Evolutionary conservation across 2,797 vertebrate genomes (phyloP).

Genomic region (Taenioides sp.): DNA sequence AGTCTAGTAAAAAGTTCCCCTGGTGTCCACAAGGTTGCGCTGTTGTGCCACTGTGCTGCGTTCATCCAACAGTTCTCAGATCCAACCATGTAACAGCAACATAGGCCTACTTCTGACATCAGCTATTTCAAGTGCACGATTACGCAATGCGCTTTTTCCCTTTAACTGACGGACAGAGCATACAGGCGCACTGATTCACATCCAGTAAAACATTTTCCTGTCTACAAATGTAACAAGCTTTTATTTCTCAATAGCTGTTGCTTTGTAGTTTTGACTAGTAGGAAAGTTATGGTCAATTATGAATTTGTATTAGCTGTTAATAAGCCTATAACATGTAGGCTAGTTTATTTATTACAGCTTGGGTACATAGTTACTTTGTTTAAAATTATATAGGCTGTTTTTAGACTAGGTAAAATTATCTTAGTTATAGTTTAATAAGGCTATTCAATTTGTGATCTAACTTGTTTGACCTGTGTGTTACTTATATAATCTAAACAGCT

Average conservation of each 20-base stretch:
- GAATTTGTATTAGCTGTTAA: neutral
- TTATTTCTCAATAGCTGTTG: constrained; percentile 19
- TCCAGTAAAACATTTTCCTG: constrained; percentile 47
- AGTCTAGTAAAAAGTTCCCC: constrained; percentile 28
- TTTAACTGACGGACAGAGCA: constrained; percentile 47
- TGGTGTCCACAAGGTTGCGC: constrained; percentile 55
- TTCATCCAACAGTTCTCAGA: constrained; percentile 47
- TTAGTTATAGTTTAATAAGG: neutral
- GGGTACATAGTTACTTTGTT: neutral
- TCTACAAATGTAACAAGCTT: constrained; percentile 37
- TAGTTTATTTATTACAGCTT: neutral
- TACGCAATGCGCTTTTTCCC: constrained; percentile 70
- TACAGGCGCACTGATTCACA: constrained; percentile 49
- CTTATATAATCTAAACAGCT: constrained; percentile 48
- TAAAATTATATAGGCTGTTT: too few species aligned
- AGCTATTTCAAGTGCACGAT: constrained; percentile 71
- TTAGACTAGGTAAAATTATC: neutral
- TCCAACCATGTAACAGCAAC: constrained; percentile 61
- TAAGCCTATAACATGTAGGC: too few species aligned
- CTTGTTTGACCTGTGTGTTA: neutral
- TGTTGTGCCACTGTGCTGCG: constrained; percentile 45
- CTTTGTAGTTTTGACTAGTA: neutral
- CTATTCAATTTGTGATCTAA: neutral
- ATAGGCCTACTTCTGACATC: constrained; percentile 62
- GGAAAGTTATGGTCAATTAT: constrained; percentile 1